Base-by-base conservation (phyloP, 1,140 invertebrate species). In the Drosophila fuyamai region DNA sequence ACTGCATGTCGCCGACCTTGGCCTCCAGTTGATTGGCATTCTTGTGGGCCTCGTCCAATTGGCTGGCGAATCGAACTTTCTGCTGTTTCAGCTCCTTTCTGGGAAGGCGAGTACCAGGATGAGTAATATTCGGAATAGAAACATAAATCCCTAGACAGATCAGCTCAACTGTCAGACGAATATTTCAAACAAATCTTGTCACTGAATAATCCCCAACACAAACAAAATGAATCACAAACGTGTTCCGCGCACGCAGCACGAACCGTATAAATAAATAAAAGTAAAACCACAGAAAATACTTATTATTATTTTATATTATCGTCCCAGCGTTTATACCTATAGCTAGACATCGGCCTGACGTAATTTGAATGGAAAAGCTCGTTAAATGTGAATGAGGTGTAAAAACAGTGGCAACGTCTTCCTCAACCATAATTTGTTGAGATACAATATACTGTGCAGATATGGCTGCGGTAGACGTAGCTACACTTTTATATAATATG, bases 11-110 rank as follows among this genome's bases (percentile, higher is more conserved):
- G 35, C 77, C 90, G n/a, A 93, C 93, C 88, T 94, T 94, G 10
- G 88, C 84, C 84, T 94, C 93, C 71, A 93, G 79, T 48, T 84
- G 90, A 4, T 92, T 83, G 36, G 94, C 79, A 86, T 94, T 93
- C 55, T 93, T 93, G 40, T 93, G 92, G 13, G 94, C 85, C 81
- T 94, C 93, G 18, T 94, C 93, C 18, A 94, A 75, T 76, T 94
- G 93, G 54, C 92, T 92, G 67, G 92, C 93, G 61, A 93, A 94
- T 67, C 93, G 93, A 27, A 93, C 92, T 81, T 94, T 94, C 81
- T 94, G 93, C 63, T 93, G 93, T 47, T 94, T 93, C 23, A 94
- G 74, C 73, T 94, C 94, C 75, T 92, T 93, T 93, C 94, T 93
- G 76, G 9, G 75, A 81, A 73, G 66, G 36, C 13, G 14, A 47